phyloP scores from a whole-genome alignment of 2,113 vertebrate species.

The Geococcyx californianus region DNA sequence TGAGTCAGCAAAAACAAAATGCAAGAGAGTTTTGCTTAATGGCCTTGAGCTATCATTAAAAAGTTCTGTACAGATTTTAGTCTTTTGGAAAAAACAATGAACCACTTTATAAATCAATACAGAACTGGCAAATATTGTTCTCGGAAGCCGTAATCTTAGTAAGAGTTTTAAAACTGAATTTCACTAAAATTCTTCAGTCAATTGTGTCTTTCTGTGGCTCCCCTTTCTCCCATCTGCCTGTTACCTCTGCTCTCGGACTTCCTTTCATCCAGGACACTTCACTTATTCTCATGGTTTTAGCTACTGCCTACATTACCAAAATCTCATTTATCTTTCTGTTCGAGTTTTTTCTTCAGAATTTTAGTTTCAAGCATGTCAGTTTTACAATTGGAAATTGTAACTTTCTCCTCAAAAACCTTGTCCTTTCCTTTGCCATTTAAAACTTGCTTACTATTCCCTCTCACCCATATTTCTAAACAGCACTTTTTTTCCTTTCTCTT shows the following conservation, averaged over 20 bases:
- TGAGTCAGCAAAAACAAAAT: background rate
- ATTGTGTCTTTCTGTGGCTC: background rate
- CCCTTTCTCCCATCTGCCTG: background rate
- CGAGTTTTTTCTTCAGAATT: background rate
- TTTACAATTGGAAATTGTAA: background rate
- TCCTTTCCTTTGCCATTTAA: background rate
- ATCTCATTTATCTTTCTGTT: background rate
- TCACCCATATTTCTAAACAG: background rate
- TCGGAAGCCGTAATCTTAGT: background rate
- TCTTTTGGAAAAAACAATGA: background rate
- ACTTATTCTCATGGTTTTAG: background rate
- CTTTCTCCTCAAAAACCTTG: background rate
- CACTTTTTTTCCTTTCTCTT: background rate
- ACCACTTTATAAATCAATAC: background rate
- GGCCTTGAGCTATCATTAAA: background rate
- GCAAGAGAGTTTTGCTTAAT: background rate
- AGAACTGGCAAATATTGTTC: background rate
- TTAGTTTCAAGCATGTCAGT: background rate
- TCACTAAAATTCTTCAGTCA: background rate
- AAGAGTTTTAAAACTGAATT: background rate
- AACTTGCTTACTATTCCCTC: background rate
- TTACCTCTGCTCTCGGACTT: background rate
- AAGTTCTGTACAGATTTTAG: background rate
- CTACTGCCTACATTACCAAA: background rate
- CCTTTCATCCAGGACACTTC: background rate